A percentile compares a stretch with the other conserved stretches of the same genome.
These are phyloP conservation scores for Artibeus jamaicensis DNA, from an alignment of 2,797 vertebrate species.

Conservation along the genomic window DNA sequence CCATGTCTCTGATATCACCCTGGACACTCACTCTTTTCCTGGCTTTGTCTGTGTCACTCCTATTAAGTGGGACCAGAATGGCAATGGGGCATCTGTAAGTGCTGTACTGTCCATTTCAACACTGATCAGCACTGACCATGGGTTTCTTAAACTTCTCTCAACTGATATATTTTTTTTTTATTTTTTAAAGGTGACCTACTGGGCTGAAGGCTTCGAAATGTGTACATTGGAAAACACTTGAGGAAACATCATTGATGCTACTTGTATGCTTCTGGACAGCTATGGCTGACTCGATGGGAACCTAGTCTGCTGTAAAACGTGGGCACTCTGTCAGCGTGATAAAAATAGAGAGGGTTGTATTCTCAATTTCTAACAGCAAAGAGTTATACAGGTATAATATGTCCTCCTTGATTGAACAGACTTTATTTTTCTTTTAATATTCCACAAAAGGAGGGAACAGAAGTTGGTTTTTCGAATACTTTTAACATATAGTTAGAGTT, in stretches of 20 bases:
- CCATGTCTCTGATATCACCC: background rate
- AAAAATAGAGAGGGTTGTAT: slow-evolving; percentile 61
- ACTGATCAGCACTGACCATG: background rate
- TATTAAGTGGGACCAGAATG: background rate
- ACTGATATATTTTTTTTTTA: too few species aligned
- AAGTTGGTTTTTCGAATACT: slow-evolving; percentile 73
- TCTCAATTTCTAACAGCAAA: slow-evolving; percentile 76
- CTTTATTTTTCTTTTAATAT: slow-evolving; percentile 76
- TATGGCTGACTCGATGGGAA: slow-evolving; percentile 64
- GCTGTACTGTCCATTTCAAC: background rate
- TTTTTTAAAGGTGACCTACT: background rate
- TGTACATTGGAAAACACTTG: slow-evolving; percentile 25
- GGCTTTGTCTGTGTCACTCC: background rate
- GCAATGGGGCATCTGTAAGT: background rate
- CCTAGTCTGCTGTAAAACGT: slow-evolving; percentile 66
- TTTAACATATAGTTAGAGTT: slow-evolving; percentile 75
- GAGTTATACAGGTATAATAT: slow-evolving; percentile 74
- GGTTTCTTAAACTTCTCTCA: slow-evolving; percentile 18
- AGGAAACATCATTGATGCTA: slow-evolving; percentile 64
- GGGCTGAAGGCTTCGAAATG: slow-evolving; percentile 52
- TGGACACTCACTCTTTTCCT: background rate
- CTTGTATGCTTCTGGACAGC: slow-evolving; percentile 47
- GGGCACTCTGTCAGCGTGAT: slow-evolving; percentile 15
- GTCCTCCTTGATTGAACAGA: slow-evolving; percentile 69
- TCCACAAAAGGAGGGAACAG: slow-evolving; percentile 72